Evolutionary conservation across 2,888 invertebrate genomes (phyloP).

Genomic region (Aquatica leii): DNA sequence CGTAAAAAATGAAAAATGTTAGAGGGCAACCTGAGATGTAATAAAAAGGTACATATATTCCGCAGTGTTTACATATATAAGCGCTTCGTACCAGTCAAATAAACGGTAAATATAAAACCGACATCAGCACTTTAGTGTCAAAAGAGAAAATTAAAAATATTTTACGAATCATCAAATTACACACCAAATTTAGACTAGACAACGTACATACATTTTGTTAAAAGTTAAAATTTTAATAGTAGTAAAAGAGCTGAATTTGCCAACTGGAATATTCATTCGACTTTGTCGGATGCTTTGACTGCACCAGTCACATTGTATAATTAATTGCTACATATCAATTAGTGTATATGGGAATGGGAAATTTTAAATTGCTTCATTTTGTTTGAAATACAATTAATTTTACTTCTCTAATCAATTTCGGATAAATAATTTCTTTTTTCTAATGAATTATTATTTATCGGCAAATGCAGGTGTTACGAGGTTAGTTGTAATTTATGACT

Average conservation of each 20-base stretch:
- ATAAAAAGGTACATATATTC: no score
- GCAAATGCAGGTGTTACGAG: conserved; percentile 52
- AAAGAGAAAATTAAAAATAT: conserved; percentile 26
- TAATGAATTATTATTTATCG: conserved; percentile 45
- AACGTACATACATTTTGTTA: conserved; percentile 21
- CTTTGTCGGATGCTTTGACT: conserved; percentile 48
- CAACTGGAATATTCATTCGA: conserved; percentile 49
- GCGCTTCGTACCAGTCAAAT: conserved; percentile 7
- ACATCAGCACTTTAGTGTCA: neutral
- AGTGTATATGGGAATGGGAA: conserved; percentile 53
- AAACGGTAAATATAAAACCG: conserved; percentile 14
- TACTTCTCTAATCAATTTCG: conserved; percentile 56
- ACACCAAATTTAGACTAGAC: conserved; percentile 26
- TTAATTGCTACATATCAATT: conserved; percentile 58
- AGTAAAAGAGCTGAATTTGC: conserved; percentile 55
- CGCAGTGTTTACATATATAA: no score
- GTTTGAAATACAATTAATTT: conserved; percentile 53
- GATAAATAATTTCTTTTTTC: conserved; percentile 53
- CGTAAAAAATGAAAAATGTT: no score
- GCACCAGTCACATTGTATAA: conserved; percentile 54
- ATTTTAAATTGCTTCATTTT: conserved; percentile 54
- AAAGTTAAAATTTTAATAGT: conserved; percentile 55
- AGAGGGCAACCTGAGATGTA: no score
- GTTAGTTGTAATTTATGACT: neutral
- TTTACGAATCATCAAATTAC: conserved; percentile 26